Conservation (phyloP, 1,140 invertebrate genomes). For the Cydia pomonella region DNA sequence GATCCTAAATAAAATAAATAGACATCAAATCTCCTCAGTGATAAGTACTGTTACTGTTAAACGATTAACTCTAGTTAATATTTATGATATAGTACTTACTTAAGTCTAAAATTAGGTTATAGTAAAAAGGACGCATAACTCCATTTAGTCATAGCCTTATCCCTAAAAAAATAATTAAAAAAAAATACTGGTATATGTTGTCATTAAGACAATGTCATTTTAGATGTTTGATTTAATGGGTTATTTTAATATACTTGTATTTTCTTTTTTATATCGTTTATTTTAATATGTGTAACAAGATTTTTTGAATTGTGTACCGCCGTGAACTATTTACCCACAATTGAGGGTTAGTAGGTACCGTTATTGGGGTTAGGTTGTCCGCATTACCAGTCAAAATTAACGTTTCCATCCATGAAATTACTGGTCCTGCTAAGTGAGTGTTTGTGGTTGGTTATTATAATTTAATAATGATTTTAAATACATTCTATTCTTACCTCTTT, state of each 20-base stretch:
- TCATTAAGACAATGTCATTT: slow-evolving; percentile 9
- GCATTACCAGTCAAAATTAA: slow-evolving; percentile 19
- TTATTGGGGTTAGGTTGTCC: neutral
- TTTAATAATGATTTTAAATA: slow-evolving; percentile 31
- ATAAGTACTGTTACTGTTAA: too few species aligned
- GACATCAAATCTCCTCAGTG: too few species aligned
- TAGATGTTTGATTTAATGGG: neutral
- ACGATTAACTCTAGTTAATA: too few species aligned
- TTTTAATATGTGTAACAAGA: neutral
- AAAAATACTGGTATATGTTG: neutral
- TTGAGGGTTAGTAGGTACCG: neutral
- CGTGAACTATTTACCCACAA: neutral
- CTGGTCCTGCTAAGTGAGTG: slow-evolving; percentile 17
- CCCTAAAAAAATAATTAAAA: neutral
- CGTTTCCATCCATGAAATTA: slow-evolving; percentile 26
- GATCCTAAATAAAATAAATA: too few species aligned
- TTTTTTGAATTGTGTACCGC: neutral
- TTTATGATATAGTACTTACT: too few species aligned
- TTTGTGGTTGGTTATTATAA: neutral
- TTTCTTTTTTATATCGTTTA: neutral
- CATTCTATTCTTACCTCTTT: slow-evolving; percentile 63
- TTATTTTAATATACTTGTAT: neutral
- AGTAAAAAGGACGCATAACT: neutral
- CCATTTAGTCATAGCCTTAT: too few species aligned
- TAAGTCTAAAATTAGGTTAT: neutral